phyloP scores from a whole-genome alignment of 2,113 vertebrate genomes.

The Corvus hawaiiensis region DNA sequence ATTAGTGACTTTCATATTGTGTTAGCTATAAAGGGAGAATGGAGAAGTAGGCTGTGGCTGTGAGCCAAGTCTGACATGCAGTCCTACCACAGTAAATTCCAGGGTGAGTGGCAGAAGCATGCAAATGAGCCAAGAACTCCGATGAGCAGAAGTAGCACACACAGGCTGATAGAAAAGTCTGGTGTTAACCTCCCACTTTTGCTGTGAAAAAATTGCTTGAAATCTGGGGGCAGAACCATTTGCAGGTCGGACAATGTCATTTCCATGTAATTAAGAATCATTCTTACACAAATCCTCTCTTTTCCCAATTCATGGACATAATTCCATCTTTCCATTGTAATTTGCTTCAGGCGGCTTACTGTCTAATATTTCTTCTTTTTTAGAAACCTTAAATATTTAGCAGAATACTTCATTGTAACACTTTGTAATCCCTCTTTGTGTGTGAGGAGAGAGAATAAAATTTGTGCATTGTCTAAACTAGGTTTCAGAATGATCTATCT shows the following conservation, averaged over 20 bases:
- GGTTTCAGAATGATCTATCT: slow-evolving; percentile 6
- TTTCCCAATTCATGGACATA: not conserved
- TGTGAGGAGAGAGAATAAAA: slow-evolving; percentile 1
- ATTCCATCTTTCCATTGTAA: not conserved
- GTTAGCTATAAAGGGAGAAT: slow-evolving; percentile 31
- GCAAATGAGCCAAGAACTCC: not conserved
- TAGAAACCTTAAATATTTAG: not conserved
- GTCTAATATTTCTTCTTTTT: not conserved
- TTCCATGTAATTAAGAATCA: not conserved
- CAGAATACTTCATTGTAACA: not conserved
- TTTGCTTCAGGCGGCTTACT: not conserved
- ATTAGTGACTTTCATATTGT: slow-evolving; percentile 56
- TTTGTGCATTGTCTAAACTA: not conserved
- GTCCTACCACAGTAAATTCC: slow-evolving; percentile 5
- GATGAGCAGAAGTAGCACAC: not conserved
- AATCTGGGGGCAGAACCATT: not conserved
- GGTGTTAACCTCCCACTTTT: not conserved
- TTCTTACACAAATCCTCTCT: slow-evolving; percentile 1
- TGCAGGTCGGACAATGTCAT: not conserved
- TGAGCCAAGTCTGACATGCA: not conserved
- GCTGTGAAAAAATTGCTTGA: not conserved
- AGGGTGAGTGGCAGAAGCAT: slow-evolving; percentile 9
- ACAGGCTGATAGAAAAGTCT: not conserved
- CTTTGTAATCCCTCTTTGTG: not conserved
- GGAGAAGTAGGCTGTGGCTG: slow-evolving; percentile 24